phyloP scores from a whole-genome alignment of 2,888 invertebrate genomes.

The Caenorhabditis doughertyi region DNA sequence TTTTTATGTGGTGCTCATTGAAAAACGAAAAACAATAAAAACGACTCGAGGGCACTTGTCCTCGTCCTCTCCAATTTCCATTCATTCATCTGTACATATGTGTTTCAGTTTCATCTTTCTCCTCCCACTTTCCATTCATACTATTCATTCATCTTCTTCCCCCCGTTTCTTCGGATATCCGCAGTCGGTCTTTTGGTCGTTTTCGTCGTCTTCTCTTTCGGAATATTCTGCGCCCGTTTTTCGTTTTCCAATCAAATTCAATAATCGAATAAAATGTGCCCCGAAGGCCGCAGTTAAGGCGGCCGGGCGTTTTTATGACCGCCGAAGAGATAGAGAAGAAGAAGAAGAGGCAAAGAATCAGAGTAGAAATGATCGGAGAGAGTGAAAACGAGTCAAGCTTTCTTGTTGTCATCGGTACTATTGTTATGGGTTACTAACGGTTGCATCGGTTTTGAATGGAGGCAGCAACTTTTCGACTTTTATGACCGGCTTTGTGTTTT shows the following conservation, averaged over 20 bases:
- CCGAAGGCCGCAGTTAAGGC: slow-evolving; percentile 35
- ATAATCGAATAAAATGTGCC: slow-evolving; percentile 61
- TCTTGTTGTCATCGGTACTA: slow-evolving; percentile 13
- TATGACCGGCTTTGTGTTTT: too few relatives aligned
- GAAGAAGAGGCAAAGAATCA: slow-evolving; percentile 1
- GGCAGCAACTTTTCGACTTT: too few relatives aligned
- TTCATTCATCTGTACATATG: slow-evolving; percentile 21
- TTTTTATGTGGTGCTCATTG: background rate
- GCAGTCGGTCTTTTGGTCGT: background rate
- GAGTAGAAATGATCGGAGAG: slow-evolving; percentile 19
- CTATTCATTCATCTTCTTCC: slow-evolving; percentile 5
- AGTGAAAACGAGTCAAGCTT: slow-evolving; percentile 32
- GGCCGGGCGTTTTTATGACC: slow-evolving; percentile 47
- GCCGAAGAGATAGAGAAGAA: slow-evolving; percentile 34
- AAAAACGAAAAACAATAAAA: slow-evolving; percentile 23
- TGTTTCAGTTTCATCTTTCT: slow-evolving; percentile 26
- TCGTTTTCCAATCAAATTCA: slow-evolving; percentile 50
- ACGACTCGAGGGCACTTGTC: slow-evolving; percentile 15
- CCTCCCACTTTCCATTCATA: background rate
- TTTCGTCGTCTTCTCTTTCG: slow-evolving; percentile 8
- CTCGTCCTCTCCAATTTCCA: slow-evolving; percentile 27
- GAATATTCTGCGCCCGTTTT: slow-evolving; percentile 20
- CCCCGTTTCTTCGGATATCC: background rate
- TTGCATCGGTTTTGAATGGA: too few relatives aligned
- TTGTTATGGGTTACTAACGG: background rate